Percentiles rank a stretch among this genome's conserved stretches.
These are phyloP conservation scores for Acipenser transmontanus DNA, from an alignment of 2,797 vertebrate genomes.

Conservation along the genomic window DNA sequence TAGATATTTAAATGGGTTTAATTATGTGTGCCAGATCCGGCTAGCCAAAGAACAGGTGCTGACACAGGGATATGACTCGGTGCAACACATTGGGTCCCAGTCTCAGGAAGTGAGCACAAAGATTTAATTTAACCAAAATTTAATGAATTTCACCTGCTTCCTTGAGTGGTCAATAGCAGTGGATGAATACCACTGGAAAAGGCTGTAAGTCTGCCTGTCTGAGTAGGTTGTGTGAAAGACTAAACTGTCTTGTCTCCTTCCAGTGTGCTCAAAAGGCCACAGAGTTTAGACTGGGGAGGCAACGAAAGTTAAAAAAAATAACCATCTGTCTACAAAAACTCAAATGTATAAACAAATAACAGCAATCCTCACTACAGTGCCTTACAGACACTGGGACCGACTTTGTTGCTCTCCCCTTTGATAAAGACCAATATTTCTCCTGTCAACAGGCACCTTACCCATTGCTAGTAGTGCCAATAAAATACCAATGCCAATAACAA, in stretches of 20 bases:
- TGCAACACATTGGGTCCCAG: neutral
- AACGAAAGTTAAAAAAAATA: neutral
- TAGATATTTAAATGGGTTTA: conserved; percentile 26
- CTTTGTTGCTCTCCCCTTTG: too few species aligned
- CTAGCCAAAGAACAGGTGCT: conserved; percentile 11
- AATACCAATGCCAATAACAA: too few species aligned
- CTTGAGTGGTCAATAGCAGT: neutral
- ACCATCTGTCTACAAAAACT: too few species aligned
- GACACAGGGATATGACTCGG: conserved; percentile 13
- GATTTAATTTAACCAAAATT: conserved; percentile 2
- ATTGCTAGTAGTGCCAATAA: too few species aligned
- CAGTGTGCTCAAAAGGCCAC: neutral
- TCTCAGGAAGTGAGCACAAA: conserved; percentile 5
- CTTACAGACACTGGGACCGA: too few species aligned
- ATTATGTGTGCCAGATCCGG: conserved; percentile 12
- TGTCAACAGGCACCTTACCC: too few species aligned
- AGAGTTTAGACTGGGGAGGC: neutral
- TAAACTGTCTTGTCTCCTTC: conserved; percentile 12
- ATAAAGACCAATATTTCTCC: too few species aligned
- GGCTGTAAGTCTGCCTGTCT: neutral
- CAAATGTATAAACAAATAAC: too few species aligned
- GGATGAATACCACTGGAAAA: neutral
- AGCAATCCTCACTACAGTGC: too few species aligned
- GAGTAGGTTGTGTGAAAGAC: conserved; percentile 5
- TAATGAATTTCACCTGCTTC: neutral